These are phyloP conservation scores for Tetropium fuscum DNA, from an alignment of 2,888 invertebrate species.

Conservation along the genomic window DNA sequence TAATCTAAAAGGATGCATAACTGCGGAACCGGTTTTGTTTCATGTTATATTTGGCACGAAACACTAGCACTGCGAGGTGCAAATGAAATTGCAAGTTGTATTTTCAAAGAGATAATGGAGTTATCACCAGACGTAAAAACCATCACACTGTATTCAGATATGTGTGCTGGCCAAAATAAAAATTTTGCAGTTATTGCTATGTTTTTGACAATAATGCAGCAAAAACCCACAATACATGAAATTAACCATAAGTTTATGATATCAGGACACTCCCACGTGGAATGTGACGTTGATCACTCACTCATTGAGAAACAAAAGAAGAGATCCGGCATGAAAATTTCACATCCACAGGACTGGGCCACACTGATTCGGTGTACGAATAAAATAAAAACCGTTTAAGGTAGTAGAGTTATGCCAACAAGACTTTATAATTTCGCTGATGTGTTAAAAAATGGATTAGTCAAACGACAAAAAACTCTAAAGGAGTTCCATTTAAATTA, in stretches of 20 bases:
- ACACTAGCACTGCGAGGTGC: no score
- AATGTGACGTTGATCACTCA: not conserved
- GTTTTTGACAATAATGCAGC: not conserved
- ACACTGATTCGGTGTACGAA: not conserved
- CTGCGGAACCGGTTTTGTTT: no score
- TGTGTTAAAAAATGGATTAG: no score
- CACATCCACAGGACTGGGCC: no score
- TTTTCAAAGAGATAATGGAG: not conserved
- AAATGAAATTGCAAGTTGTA: no score
- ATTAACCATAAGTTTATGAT: not conserved
- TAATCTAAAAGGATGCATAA: no score
- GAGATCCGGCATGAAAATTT: not conserved
- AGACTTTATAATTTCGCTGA: constrained; percentile 1
- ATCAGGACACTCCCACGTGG: not conserved
- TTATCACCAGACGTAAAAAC: not conserved
- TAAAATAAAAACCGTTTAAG: not conserved
- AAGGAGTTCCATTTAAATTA: not conserved
- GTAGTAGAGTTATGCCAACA: not conserved
- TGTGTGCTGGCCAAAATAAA: not conserved
- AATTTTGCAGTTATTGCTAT: not conserved
- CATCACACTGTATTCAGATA: not conserved
- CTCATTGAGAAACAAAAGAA: not conserved
- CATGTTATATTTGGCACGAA: no score
- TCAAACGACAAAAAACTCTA: no score
- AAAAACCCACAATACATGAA: not conserved